A percentile compares a stretch with the other conserved stretches of the same genome.
Conservation (phyloP, 2,888 invertebrate genomes). For the Eupithecia tripunctaria region DNA sequence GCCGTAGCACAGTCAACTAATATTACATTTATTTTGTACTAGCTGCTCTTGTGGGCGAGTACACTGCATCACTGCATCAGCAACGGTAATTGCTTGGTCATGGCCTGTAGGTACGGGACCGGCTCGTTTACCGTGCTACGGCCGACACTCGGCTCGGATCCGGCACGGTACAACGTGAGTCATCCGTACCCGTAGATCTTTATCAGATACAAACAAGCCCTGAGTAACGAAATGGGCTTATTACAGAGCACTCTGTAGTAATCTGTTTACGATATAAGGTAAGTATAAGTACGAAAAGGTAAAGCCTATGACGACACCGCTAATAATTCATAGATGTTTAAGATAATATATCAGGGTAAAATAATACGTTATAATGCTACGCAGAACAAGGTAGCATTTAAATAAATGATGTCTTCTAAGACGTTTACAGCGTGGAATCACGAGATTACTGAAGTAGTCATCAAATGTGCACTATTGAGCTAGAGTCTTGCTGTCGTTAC, state of each 20-base stretch:
- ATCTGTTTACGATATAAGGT: conserved; percentile 13
- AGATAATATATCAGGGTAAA: not conserved
- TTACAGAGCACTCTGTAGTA: conserved; percentile 16
- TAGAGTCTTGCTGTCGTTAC: too few species aligned
- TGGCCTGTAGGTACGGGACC: too few species aligned
- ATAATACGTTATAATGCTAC: not conserved
- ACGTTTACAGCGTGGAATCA: not conserved
- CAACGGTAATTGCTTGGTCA: too few species aligned
- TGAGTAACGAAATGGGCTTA: conserved; percentile 17
- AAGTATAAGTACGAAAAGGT: not conserved
- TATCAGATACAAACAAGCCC: conserved; percentile 10
- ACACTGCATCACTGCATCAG: too few species aligned
- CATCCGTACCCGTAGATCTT: conserved; percentile 9
- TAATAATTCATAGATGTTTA: not conserved
- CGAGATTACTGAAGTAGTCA: not conserved
- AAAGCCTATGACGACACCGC: not conserved
- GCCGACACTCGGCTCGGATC: too few species aligned
- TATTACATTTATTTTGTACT: too few species aligned
- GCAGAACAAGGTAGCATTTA: not conserved
- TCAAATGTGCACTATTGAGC: not conserved
- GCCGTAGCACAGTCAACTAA: too few species aligned
- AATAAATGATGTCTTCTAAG: not conserved
- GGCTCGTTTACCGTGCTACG: too few species aligned
- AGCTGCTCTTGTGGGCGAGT: too few species aligned
- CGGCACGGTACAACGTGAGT: too few species aligned